Conservation (phyloP, 2,797 vertebrate species). For the Rhincodon typus region DNA sequence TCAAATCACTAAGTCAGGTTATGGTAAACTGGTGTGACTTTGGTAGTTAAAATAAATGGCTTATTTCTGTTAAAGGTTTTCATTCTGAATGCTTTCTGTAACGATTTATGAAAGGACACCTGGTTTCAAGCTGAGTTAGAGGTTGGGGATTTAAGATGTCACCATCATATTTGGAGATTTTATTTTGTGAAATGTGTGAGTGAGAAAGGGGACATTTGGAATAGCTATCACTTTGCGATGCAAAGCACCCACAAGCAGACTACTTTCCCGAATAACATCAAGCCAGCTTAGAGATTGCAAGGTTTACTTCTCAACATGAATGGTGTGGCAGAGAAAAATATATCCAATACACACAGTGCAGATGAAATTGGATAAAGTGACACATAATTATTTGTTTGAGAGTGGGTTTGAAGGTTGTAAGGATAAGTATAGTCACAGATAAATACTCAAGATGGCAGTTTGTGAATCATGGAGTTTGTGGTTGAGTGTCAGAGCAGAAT, state of each 20-base stretch:
- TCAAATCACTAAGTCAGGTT: not conserved
- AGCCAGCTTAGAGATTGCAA: not conserved
- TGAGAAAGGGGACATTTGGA: not conserved
- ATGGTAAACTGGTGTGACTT: not conserved
- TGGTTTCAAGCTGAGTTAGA: not conserved
- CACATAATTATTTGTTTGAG: not conserved
- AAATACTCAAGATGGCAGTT: not conserved
- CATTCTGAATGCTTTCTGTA: not conserved
- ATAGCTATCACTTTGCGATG: not conserved
- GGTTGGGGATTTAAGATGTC: not conserved
- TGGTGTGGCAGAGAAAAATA: not conserved
- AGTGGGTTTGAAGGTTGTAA: not conserved
- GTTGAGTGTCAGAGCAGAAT: not conserved
- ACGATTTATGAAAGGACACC: not conserved
- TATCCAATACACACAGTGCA: not conserved
- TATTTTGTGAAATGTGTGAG: not conserved
- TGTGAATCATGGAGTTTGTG: not conserved
- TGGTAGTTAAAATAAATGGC: not conserved
- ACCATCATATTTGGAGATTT: not conserved
- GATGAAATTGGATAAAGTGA: not conserved
- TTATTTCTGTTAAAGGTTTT: not conserved
- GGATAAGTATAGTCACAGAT: not conserved
- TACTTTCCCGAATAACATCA: not conserved
- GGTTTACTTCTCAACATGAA: not conserved
- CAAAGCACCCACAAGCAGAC: not conserved